A percentile compares a stretch with the other conserved stretches of the same genome.
phyloP scores from a whole-genome alignment of 2,888 invertebrate species.

The Emmelina monodactyla region DNA sequence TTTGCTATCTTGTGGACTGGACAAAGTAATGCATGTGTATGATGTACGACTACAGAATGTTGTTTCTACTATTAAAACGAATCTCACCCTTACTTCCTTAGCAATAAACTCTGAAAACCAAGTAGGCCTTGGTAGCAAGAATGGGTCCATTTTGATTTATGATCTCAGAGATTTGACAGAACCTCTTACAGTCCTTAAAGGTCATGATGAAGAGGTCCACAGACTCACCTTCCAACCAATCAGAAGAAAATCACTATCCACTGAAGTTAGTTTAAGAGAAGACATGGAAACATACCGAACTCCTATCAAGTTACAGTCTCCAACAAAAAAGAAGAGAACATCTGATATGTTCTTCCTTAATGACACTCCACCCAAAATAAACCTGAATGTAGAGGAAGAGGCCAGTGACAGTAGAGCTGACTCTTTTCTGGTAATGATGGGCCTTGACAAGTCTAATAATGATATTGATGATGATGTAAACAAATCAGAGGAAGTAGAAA shows the following conservation, averaged over 20 bases:
- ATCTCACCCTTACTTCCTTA: slow-evolving; percentile 42
- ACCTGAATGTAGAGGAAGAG: slow-evolving; percentile 23
- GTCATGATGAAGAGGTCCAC: slow-evolving; percentile 55
- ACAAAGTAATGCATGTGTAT: slow-evolving; percentile 64
- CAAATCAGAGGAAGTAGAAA: slow-evolving; percentile 32
- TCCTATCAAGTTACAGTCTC: slow-evolving; percentile 29
- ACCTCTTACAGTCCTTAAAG: slow-evolving; percentile 50
- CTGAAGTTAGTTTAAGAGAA: slow-evolving; percentile 50
- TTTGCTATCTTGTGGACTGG: slow-evolving; percentile 62
- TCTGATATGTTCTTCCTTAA: slow-evolving; percentile 47
- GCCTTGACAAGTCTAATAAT: slow-evolving; percentile 41
- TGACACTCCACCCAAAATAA: slow-evolving; percentile 39
- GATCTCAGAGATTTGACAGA: slow-evolving; percentile 60
- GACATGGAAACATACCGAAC: slow-evolving; percentile 31
- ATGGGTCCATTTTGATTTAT: slow-evolving; percentile 60
- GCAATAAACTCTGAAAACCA: slow-evolving; percentile 50
- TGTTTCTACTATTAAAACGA: slow-evolving; percentile 46
- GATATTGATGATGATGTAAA: slow-evolving; percentile 35
- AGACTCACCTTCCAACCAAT: slow-evolving; percentile 54
- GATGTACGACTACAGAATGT: slow-evolving; percentile 58
- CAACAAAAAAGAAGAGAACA: slow-evolving; percentile 27
- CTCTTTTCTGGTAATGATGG: slow-evolving; percentile 52
- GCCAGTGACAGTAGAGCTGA: slow-evolving; percentile 36
- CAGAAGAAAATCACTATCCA: slow-evolving; percentile 32
- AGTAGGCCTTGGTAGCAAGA: slow-evolving; percentile 63